These are phyloP conservation scores for Hyppa rectilinea DNA, from an alignment of 2,888 invertebrate genomes.

Conservation along the genomic window DNA sequence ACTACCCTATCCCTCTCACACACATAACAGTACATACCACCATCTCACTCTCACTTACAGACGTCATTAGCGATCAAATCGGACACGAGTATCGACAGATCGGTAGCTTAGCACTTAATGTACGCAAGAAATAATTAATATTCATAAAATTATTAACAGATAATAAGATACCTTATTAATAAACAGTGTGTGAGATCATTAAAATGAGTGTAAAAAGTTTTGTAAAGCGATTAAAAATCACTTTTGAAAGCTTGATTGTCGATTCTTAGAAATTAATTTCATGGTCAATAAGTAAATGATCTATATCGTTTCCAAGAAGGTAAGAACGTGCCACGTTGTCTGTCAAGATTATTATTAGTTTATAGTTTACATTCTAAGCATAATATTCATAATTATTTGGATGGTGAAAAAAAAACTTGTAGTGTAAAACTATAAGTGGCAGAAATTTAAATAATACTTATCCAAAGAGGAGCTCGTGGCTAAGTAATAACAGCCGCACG, in stretches of 20 bases:
- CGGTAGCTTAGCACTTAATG: constrained; percentile 62
- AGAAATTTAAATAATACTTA: too few relatives aligned
- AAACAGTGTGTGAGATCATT: constrained; percentile 42
- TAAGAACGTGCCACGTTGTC: neutral
- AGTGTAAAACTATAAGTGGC: too few relatives aligned
- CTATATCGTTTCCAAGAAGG: neutral
- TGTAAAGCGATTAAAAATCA: constrained; percentile 21
- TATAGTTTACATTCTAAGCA: too few relatives aligned
- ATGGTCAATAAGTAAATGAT: neutral
- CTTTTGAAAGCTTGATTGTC: constrained; percentile 10
- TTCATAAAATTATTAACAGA: constrained; percentile 31
- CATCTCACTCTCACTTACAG: constrained; percentile 30
- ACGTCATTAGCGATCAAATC: constrained; percentile 57
- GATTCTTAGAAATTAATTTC: constrained; percentile 29
- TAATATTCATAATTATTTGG: neutral
- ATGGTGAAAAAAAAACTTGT: neutral
- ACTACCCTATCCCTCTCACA: constrained; percentile 28
- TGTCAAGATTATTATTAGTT: too few relatives aligned
- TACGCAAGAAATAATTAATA: constrained; percentile 53
- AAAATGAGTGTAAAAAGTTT: constrained; percentile 40
- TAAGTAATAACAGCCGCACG: too few relatives aligned
- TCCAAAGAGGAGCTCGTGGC: too few relatives aligned
- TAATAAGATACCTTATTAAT: constrained; percentile 30
- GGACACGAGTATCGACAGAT: constrained; percentile 63
- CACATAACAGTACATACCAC: neutral